Percentiles rank a stretch among this genome's conserved stretches.
phyloP scores from a whole-genome alignment of 2,113 vertebrate genomes.

The Cnemophilus loriae region DNA sequence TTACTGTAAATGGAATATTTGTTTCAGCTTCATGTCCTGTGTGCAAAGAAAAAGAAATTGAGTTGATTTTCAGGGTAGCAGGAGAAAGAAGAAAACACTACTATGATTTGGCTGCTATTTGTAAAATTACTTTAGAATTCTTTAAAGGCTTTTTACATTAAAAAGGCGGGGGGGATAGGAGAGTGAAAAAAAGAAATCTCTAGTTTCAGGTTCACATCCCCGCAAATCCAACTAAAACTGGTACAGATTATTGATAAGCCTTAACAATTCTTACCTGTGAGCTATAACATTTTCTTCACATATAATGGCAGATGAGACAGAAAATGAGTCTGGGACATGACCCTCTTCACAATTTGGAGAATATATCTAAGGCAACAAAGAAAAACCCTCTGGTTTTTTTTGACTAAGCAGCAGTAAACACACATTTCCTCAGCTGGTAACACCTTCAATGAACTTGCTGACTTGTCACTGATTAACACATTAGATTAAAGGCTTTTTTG shows the following conservation, averaged over 20 bases:
- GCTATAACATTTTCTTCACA: not conserved
- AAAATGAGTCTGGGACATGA: not conserved
- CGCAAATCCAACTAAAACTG: not conserved
- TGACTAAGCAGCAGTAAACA: not conserved
- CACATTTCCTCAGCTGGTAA: not conserved
- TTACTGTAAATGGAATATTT: not conserved
- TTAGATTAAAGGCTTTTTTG: slow-evolving; percentile 19
- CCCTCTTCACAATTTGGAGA: not conserved
- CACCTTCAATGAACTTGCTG: not conserved
- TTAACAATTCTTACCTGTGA: not conserved
- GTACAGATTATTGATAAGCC: not conserved
- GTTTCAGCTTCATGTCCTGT: not conserved
- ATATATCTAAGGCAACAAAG: not conserved
- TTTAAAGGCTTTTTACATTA: not conserved
- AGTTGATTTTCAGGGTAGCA: not conserved
- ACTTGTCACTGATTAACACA: slow-evolving; percentile 3
- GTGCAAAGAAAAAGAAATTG: not conserved
- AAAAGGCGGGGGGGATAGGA: rapidly evolving
- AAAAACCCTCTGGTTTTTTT: not conserved
- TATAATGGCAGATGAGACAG: not conserved
- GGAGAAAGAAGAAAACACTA: not conserved
- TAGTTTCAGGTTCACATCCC: not conserved
- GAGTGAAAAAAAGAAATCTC: not conserved
- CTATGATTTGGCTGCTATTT: not conserved
- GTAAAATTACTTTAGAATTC: not conserved